Conservation (phyloP, 2,888 invertebrate species). For the Atrina japonica region DNA sequence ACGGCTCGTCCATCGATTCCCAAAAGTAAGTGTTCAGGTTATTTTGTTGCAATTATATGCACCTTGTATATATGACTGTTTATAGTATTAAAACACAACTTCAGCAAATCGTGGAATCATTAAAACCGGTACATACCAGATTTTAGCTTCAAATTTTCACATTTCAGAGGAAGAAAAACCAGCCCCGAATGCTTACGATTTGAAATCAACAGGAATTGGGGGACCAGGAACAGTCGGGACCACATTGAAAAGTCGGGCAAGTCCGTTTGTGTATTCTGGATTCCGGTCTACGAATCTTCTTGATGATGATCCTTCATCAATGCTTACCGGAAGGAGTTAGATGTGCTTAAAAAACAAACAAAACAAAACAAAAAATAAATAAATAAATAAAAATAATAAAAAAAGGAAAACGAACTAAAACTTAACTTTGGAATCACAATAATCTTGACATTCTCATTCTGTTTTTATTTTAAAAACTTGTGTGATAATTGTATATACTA, state of each 20-base stretch:
- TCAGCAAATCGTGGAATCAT: no score
- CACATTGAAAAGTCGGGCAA: conserved; percentile 64
- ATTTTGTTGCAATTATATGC: no score
- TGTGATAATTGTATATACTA: no score
- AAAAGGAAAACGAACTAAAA: no score
- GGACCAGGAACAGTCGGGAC: conserved; percentile 45
- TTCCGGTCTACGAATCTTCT: conserved; percentile 55
- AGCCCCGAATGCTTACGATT: conserved; percentile 57
- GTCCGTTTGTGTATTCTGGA: conserved; percentile 68
- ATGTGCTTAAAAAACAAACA: no score
- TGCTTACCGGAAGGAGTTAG: conserved; percentile 11
- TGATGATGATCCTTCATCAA: conserved; percentile 31
- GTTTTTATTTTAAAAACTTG: no score
- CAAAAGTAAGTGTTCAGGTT: conserved; percentile 20
- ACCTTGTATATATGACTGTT: no score
- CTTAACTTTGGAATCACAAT: no score
- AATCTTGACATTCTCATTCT: no score
- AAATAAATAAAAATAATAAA: not conserved
- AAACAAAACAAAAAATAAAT: not conserved
- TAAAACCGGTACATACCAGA: no score
- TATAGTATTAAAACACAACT: no score
- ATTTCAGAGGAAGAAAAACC: conserved; percentile 59
- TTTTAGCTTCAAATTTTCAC: no score
- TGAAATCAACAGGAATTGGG: conserved; percentile 48
- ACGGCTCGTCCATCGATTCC: conserved; percentile 11